Conservation (phyloP, 2,113 vertebrate species). For the Sceloporus undulatus region DNA sequence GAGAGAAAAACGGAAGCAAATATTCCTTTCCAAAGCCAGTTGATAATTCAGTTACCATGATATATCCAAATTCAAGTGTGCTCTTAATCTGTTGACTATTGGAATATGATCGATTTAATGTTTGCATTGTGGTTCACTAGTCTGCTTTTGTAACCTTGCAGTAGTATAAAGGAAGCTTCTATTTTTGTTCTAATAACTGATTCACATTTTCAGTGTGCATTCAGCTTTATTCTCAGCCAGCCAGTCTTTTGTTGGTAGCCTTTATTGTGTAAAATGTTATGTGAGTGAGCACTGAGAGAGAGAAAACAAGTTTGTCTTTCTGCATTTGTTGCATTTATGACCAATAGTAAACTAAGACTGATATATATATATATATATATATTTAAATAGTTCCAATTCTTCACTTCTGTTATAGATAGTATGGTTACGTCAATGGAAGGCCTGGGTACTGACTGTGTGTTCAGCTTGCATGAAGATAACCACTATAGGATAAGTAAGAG, state of each 20-base stretch:
- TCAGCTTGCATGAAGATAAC: conserved; percentile 90
- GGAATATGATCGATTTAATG: too few species aligned
- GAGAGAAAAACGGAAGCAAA: too few species aligned
- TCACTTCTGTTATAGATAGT: conserved; percentile 80
- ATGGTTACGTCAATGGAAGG: conserved; percentile 93
- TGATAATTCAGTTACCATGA: neutral
- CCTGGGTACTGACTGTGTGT: conserved; percentile 94
- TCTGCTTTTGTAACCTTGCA: neutral
- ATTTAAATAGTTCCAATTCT: conserved; percentile 49
- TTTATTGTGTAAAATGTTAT: neutral
- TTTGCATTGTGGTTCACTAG: neutral
- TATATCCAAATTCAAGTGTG: neutral
- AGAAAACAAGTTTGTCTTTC: neutral
- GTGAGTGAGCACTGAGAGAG: neutral
- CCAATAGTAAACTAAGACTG: neutral
- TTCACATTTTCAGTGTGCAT: neutral
- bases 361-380: neutral
- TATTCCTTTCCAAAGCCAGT: too few species aligned
- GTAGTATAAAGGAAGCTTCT: neutral
- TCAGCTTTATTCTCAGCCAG: neutral
- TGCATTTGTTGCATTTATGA: neutral
- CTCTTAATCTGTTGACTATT: neutral
- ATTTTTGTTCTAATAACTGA: neutral
- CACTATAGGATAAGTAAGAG: conserved; percentile 97
- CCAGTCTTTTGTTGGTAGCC: neutral